Evolutionary conservation across 2,888 invertebrate species (phyloP).

Genomic region (Aplocera efformata): DNA sequence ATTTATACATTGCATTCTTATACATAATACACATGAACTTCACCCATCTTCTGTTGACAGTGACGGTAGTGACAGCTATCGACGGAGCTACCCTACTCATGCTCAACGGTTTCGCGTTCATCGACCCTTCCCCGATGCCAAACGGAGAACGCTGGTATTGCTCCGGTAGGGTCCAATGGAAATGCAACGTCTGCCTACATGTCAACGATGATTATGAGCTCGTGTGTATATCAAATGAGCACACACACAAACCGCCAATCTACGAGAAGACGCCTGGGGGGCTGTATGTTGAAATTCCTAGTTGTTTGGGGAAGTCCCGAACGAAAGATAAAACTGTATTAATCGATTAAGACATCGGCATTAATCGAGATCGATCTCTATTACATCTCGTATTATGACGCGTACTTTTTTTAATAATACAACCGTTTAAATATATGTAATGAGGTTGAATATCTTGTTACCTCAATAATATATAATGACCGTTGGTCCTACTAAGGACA

Average conservation of each 20-base stretch:
- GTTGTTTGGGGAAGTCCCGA: conserved; percentile 4
- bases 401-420: too few relatives aligned
- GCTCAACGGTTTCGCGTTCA: conserved; percentile 67
- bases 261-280: conserved; percentile 61
- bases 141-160: conserved; percentile 73
- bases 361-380: not conserved
- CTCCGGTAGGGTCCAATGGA: conserved; percentile 58
- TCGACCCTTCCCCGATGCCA: conserved; percentile 65
- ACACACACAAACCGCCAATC: conserved; percentile 59
- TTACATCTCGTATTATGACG: too few relatives aligned
- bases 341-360: conserved; percentile 3
- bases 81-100: conserved; percentile 69
- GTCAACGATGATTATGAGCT: conserved; percentile 74
- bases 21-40: not conserved
- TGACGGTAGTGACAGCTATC: conserved; percentile 67
- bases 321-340: conserved; percentile 7
- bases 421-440: too few relatives aligned
- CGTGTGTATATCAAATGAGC: conserved; percentile 63
- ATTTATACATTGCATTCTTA: not conserved
- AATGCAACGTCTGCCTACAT: conserved; percentile 64
- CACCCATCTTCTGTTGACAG: conserved; percentile 45
- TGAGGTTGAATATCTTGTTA: too few relatives aligned
- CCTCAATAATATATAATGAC: too few relatives aligned
- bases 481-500: too few relatives aligned
- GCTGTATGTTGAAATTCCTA: conserved; percentile 47